Base-by-base conservation (phyloP, 2,113 vertebrate species). In the Scophthalmus maximus region DNA sequence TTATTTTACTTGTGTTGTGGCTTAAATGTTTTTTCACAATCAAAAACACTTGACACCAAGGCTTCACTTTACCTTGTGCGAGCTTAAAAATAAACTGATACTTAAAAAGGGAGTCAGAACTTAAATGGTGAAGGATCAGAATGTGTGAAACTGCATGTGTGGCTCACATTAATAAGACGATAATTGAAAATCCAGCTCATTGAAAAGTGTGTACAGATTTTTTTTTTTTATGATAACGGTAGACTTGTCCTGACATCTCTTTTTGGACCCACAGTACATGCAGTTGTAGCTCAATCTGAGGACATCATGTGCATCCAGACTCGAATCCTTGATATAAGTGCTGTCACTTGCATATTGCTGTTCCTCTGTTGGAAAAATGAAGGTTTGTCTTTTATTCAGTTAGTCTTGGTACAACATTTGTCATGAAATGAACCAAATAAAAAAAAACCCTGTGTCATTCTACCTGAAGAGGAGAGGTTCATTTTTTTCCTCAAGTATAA, bases 191-290 rank as follows among this genome's bases (percentile, higher is more conserved):
- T 47, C 22, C n/a, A 53, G 55, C 67, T 36, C 1, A 23, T 18
- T 50, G 44, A 64, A 40, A 62, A 68, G n/a, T 70, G 36, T 88
- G 74, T 86, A 76, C 32, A 73, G 36, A n/a, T 69, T 32, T 1
- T 53, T 50, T 26, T 1, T 50, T 49, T 36, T 69, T 52, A 67
- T 71, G 5, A 32, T 73, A 69, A 62, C 20, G 56, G 7, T 73
- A 78, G 34, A 78, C 55, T 53, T 69, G 26, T 66, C 75, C 50
- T 67, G 38, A 70, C 60, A 61, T 81, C 66, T 87, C 42, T 44
- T 79, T 80, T 78, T 70, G 46, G 74, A 89, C 73, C 73, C 68
- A 72, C 78, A 84, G 53, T 68, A 78, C 73, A 83, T 27, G 42
- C 53, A 64, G 10, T 61, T 73, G 76, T 73, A 75, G 85, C 75